Percentiles rank a stretch among this genome's conserved stretches.
These are phyloP conservation scores for Acanthaster planci DNA, from an alignment of 35 echinoderm and acorn worm species.

Conservation along the genomic window DNA sequence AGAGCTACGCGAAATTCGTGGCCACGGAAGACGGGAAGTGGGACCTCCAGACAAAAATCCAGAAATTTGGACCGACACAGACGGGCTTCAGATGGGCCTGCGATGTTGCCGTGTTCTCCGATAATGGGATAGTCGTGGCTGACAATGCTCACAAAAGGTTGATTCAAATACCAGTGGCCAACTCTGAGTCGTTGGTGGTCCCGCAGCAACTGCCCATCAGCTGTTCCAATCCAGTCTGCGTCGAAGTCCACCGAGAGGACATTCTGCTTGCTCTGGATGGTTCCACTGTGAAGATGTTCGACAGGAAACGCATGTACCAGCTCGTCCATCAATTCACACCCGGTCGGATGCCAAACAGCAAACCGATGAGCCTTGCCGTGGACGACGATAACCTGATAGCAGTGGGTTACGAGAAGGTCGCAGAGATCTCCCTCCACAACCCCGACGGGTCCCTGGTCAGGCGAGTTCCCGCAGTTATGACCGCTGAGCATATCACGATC, in stretches of 20 bases:
- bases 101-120: too few relatives aligned
- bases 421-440: background rate
- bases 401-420: constrained; percentile 22
- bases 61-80: too few relatives aligned
- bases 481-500: background rate
- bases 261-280: background rate
- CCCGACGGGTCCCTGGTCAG: constrained; percentile 17
- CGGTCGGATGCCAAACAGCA: background rate
- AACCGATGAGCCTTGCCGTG: constrained; percentile 26
- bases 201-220: background rate
- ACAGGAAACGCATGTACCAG: background rate
- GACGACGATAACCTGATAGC: constrained; percentile 22
- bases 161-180: background rate
- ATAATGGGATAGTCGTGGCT: too few relatives aligned
- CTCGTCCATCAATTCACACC: constrained; percentile 29
- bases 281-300: background rate
- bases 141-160: too few relatives aligned
- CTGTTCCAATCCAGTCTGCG: background rate
- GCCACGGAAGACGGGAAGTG: too few relatives aligned
- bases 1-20: too few relatives aligned
- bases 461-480: background rate
- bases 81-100: too few relatives aligned
- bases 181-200: background rate
- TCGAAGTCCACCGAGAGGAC: background rate
- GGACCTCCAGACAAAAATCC: too few relatives aligned